These are phyloP conservation scores for Alouatta palliata DNA, from an alignment of 2,113 vertebrate genomes.

Conservation along the genomic window DNA sequence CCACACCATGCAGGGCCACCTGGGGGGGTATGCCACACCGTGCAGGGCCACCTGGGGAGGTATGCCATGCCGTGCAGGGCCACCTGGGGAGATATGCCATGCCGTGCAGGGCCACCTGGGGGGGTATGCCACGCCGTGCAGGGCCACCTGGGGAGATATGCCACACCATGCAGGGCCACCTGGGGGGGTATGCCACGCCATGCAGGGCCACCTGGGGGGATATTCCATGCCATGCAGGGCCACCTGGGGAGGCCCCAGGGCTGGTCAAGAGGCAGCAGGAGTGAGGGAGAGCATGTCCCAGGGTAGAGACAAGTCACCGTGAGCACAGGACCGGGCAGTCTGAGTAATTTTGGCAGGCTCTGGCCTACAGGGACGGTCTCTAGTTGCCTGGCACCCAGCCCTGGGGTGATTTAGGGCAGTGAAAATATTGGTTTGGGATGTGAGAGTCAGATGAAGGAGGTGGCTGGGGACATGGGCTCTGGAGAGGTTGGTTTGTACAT, in stretches of 20 bases:
- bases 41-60: no score
- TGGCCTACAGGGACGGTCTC: accelerated
- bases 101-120: no score
- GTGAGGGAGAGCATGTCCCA: accelerated
- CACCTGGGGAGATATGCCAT: accelerated
- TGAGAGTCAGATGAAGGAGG: background rate
- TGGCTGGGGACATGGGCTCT: accelerated
- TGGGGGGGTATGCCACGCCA: accelerated
- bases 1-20: no score
- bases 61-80: accelerated
- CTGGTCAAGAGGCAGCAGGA: accelerated
- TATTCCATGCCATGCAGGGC: accelerated
- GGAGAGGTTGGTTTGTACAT: accelerated
- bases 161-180: accelerated
- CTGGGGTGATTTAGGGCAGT: no score
- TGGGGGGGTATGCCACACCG: accelerated
- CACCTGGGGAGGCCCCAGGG: accelerated
- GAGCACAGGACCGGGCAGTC: no score
- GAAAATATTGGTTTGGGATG: background rate
- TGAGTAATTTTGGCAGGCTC: accelerated
- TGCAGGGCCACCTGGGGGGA: no score
- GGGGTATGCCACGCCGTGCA: accelerated
- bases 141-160: no score
- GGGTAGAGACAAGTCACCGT: no score
- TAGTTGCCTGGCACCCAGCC: accelerated